phyloP scores from a whole-genome alignment of 1,140 invertebrate genomes.

The Portunus trituberculatus region DNA sequence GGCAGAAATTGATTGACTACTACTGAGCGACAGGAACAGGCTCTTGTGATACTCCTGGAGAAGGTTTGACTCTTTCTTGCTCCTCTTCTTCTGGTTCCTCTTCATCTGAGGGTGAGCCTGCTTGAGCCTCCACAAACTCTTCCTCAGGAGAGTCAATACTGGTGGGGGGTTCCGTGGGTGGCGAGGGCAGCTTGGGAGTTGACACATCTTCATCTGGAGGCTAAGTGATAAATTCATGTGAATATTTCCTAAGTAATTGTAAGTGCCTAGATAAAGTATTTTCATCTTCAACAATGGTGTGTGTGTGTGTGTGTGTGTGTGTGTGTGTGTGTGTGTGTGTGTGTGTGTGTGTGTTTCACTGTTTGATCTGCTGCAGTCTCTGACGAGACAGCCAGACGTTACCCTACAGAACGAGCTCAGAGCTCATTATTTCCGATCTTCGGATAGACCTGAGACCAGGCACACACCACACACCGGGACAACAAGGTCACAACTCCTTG shows the following conservation, averaged over 20 bases:
- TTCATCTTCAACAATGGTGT: too few relatives aligned
- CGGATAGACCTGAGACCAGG: too few relatives aligned
- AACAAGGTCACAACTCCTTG: too few relatives aligned
- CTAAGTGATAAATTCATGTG: not conserved
- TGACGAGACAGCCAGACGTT: too few relatives aligned
- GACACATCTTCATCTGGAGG: conserved; percentile 66
- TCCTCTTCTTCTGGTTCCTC: conserved; percentile 64
- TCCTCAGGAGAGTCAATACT: conserved; percentile 76
- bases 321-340: too few relatives aligned
- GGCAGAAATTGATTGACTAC: conserved; percentile 54
- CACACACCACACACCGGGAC: too few relatives aligned
- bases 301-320: too few relatives aligned
- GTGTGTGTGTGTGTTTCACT: too few relatives aligned
- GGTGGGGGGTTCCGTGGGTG: conserved; percentile 72
- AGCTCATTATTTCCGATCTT: too few relatives aligned
- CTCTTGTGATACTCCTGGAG: conserved; percentile 65
- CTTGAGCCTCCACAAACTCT: conserved; percentile 73
- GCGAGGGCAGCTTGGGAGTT: conserved; percentile 71
- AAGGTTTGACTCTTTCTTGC: conserved; percentile 53
- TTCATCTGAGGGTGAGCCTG: conserved; percentile 61
- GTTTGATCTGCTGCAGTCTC: too few relatives aligned
- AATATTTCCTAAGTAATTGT: not conserved
- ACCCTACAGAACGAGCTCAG: too few relatives aligned
- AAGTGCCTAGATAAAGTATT: too few relatives aligned
- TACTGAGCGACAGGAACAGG: conserved; percentile 75